Evolutionary conservation across 2,888 invertebrate genomes (phyloP).

Genomic region (Euplexia lucipara): DNA sequence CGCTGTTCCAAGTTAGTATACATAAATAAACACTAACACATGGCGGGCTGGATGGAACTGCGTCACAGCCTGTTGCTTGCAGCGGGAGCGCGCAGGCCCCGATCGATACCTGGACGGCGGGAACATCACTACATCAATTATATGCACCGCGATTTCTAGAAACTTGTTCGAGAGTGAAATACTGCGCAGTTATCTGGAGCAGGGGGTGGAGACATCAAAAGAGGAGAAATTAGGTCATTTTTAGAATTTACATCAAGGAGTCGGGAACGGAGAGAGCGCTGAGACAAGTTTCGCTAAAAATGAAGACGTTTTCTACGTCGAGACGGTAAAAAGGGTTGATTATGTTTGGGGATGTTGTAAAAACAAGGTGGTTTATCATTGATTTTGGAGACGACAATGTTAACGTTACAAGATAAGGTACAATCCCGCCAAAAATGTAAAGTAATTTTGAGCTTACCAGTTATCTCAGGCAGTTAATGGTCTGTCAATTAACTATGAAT

Average conservation of each 20-base stretch:
- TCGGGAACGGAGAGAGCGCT: background rate
- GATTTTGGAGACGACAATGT: background rate
- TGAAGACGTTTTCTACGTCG: background rate
- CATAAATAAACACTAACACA: conserved; percentile 62
- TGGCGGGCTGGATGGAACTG: conserved; percentile 64
- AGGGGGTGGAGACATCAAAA: conserved; percentile 15
- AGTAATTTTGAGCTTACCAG: conserved; percentile 1
- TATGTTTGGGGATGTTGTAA: conserved; percentile 4
- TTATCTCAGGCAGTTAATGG: background rate
- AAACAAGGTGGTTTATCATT: conserved; percentile 29
- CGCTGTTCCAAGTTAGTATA: conserved; percentile 28
- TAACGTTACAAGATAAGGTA: background rate
- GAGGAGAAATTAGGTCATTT: conserved; percentile 28
- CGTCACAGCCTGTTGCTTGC: conserved; percentile 80
- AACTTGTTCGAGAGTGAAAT: conserved; percentile 51
- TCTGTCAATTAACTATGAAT: background rate
- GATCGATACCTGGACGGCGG: conserved; percentile 75
- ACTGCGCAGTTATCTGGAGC: conserved; percentile 54
- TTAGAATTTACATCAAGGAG: background rate
- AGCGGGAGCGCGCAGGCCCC: conserved; percentile 77
- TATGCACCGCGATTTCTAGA: conserved; percentile 67
- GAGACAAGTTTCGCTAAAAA: conserved; percentile 1
- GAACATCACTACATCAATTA: conserved; percentile 67
- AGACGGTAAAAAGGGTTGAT: conserved; percentile 1
- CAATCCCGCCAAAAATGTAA: background rate